phyloP scores from a whole-genome alignment of 2,113 vertebrate genomes.

The Trogon melanurus region DNA sequence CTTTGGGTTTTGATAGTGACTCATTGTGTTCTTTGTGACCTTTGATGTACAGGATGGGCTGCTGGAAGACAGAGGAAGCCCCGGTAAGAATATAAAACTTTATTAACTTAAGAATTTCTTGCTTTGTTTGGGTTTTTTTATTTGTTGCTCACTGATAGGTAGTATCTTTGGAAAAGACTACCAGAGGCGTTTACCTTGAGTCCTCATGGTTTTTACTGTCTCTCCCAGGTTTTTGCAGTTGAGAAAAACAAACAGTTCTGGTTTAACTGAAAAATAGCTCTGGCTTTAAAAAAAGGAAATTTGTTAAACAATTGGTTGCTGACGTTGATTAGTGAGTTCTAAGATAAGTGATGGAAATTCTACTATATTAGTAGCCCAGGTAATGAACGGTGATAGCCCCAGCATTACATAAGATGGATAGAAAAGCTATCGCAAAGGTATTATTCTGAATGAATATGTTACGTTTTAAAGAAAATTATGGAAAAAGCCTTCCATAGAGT shows the following conservation, averaged over 20 bases:
- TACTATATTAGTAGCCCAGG: neutral
- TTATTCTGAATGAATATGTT: neutral
- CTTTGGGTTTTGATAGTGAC: slow-evolving; percentile 66
- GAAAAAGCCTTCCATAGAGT: neutral
- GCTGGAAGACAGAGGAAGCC: slow-evolving; percentile 67
- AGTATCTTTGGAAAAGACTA: neutral
- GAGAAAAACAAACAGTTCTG: neutral
- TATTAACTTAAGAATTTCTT: slow-evolving; percentile 61
- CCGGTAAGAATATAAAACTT: slow-evolving; percentile 66
- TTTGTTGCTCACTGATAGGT: neutral
- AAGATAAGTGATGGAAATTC: slow-evolving; percentile 15
- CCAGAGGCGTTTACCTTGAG: neutral
- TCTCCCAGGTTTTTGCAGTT: slow-evolving; percentile 9
- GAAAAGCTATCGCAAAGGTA: neutral
- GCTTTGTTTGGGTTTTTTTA: neutral
- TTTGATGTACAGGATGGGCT: slow-evolving; percentile 73
- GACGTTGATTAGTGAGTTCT: slow-evolving; percentile 30
- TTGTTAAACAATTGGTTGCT: slow-evolving; percentile 56
- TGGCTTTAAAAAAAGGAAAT: slow-evolving; percentile 54
- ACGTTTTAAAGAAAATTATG: neutral
- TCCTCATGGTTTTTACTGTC: neutral
- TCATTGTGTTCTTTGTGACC: slow-evolving; percentile 73
- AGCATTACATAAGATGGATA: neutral
- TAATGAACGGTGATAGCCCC: neutral
- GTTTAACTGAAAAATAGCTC: slow-evolving; percentile 36